Base-by-base conservation (phyloP, 1,140 invertebrate genomes). In the Lucilia sericata region DNA sequence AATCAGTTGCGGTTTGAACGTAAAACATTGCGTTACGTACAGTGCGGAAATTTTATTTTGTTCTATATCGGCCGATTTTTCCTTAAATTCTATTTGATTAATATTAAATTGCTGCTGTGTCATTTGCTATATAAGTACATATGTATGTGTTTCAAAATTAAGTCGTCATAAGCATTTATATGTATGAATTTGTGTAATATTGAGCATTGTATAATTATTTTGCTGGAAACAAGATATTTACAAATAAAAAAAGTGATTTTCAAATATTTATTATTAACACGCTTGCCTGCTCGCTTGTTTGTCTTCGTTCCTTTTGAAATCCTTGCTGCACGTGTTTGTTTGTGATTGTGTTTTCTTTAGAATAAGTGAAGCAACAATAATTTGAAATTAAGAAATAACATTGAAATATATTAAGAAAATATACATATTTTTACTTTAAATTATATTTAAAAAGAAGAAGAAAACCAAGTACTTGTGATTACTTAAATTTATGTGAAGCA, bases 1-100 rank as follows among this genome's bases (percentile, higher is more conserved):
- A 70, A 85, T 90, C 89, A 90, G 89, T 90, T 90, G 88, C 88
- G 87, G 87, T 87, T 90, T 88, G 85, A 82, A 86, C 82, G 82
- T 88, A 86, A 86, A 87, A 82, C 21, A 65, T 65, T 82, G 81
- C 81, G 81, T 65, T 82, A 82, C 60, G 81, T 82, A 65, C 30
- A 19, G 9, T 82, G n/a, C 60, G 51, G 81, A 82, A 42, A 30
- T 82, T 82, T 65, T 82, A 65, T 82, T 82, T 82, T 55, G 25
- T 14, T 82, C 17, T 14, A 19, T 82, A n/a, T 82, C 51, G 65
- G 34, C 55, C 51, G 21, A 13, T 60, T 34, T 82, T 60, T 36
- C 25, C 17, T 82, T 82, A 34, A 65, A 65, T 60, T 65, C 12
- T 42, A 76, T 76, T 36, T 30, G 2, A 76, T 76, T 76, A 36